Evolutionary conservation across 2,888 invertebrate genomes (phyloP).

Genomic region (Zele albiditarsus): DNA sequence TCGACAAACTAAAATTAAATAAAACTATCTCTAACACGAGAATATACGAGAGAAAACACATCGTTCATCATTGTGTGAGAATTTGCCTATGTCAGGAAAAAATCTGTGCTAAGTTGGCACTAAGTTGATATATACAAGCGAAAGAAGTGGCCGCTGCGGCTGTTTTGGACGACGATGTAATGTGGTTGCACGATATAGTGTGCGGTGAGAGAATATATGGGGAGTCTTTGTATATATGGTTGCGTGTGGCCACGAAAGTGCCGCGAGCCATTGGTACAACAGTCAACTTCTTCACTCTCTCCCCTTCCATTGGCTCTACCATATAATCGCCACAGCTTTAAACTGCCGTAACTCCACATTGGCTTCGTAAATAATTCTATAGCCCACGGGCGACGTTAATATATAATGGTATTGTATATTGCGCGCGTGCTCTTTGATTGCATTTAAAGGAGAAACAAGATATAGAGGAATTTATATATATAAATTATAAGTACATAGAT

Average conservation of each 20-base stretch:
- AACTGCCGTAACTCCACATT: slow-evolving; percentile 2
- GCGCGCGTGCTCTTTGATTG: background rate
- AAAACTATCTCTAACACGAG: background rate
- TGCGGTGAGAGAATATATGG: background rate
- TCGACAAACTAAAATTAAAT: background rate
- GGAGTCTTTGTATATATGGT: slow-evolving; percentile 1
- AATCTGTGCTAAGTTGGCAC: background rate
- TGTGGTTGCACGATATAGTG: background rate
- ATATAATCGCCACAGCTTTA: slow-evolving; percentile 4
- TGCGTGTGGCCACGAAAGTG: slow-evolving; percentile 26
- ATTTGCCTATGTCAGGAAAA: background rate
- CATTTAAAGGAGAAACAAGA: background rate
- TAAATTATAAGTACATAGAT: background rate
- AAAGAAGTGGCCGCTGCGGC: background rate
- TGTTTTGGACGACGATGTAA: background rate
- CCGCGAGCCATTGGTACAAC: slow-evolving; percentile 3
- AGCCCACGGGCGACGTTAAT: background rate
- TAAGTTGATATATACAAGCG: background rate
- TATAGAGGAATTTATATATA: background rate
- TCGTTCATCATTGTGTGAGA: background rate
- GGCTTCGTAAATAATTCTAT: background rate
- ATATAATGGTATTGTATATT: background rate
- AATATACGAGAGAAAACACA: background rate
- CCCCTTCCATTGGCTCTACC: background rate
- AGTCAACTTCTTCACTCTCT: slow-evolving; percentile 2